Evolutionary conservation across 2,797 vertebrate genomes (phyloP).

Genomic region (Lacerta agilis): DNA sequence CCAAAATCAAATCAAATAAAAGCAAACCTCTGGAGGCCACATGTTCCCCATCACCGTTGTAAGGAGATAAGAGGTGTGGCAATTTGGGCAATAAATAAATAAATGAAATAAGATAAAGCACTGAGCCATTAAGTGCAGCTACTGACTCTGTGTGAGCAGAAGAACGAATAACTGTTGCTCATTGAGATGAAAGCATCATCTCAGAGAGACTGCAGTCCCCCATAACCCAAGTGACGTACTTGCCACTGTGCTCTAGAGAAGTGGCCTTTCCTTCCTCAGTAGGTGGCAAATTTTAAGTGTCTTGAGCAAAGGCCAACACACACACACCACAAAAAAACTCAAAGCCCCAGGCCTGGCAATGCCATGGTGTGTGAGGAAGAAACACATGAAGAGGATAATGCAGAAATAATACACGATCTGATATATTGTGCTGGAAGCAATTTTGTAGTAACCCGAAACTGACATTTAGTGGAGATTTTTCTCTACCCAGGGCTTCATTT

Average conservation of each 20-base stretch:
- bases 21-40: neutral
- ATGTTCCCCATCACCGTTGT: neutral
- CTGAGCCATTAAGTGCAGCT: neutral
- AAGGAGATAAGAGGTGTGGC: neutral
- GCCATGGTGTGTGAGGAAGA: slow-evolving; percentile 14
- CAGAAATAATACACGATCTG: slow-evolving; percentile 39
- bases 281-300: neutral
- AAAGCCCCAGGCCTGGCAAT: slow-evolving; percentile 27
- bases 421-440: slow-evolving; percentile 46
- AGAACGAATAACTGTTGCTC: neutral
- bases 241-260: neutral
- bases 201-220: neutral
- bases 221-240: neutral
- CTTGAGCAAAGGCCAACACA: slow-evolving; percentile 5
- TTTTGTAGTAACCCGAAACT: slow-evolving; percentile 44
- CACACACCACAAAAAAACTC: too few species aligned
- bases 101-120: neutral
- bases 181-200: neutral
- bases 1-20: too few species aligned
- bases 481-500: slow-evolving; percentile 43
- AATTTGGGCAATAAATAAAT: neutral
- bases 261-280: slow-evolving; percentile 13
- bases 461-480: slow-evolving; percentile 26
- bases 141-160: neutral
- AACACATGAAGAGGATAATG: slow-evolving; percentile 33